Conservation (phyloP, 2,113 vertebrate species). For the Tragelaphus buxtoni region DNA sequence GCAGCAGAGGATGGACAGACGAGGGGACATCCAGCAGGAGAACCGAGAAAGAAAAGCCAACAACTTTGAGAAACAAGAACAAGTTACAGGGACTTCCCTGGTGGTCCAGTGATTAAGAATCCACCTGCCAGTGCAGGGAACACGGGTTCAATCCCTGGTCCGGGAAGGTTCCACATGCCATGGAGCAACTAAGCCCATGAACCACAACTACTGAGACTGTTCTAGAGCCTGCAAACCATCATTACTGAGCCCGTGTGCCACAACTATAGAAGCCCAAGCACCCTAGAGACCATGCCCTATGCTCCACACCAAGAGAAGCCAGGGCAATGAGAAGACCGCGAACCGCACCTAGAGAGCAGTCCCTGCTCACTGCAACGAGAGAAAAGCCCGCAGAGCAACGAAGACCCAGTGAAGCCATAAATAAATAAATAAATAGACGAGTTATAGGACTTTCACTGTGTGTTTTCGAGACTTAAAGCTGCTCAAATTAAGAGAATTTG, state of each 20-base stretch:
- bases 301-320: not conserved
- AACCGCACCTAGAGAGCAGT: rapidly evolving
- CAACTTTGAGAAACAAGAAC: not conserved
- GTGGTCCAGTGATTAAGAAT: not conserved
- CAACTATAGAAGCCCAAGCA: rapidly evolving
- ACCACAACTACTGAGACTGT: not conserved
- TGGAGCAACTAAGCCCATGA: not conserved
- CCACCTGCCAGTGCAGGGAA: not conserved
- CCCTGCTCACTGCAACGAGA: not conserved
- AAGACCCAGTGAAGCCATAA: not conserved
- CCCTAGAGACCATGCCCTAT: not conserved
- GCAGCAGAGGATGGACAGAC: not conserved
- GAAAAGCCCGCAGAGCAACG: not conserved
- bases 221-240: not conserved
- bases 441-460: not conserved
- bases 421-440: not conserved
- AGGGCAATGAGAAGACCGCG: not conserved
- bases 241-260: not conserved
- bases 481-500: not conserved
- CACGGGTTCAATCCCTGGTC: not conserved
- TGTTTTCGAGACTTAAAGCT: not conserved
- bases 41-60: not conserved
- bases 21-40: not conserved
- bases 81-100: not conserved
- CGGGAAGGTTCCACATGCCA: rapidly evolving